Percentiles rank a stretch among this genome's conserved stretches.
Evolutionary conservation across 2,113 vertebrate species (phyloP).

Genomic region (Lophotis ruficrista): DNA sequence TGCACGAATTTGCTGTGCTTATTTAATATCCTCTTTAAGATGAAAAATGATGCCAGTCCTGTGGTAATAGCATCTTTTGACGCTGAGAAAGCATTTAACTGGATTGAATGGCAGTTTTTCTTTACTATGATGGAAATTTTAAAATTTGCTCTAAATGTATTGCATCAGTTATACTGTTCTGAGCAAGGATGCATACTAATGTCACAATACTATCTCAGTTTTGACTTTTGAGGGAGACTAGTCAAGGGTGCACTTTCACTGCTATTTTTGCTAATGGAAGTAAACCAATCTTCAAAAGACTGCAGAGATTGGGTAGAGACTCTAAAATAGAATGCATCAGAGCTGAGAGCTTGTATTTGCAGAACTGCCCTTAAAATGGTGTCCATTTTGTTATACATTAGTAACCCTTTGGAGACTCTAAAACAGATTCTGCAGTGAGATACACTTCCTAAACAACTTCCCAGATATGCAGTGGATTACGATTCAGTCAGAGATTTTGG

Average conservation of each 20-base stretch:
- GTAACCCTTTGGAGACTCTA: background rate
- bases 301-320: background rate
- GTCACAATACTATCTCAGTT: background rate
- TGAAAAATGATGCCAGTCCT: constrained; percentile 73
- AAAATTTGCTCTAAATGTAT: constrained; percentile 63
- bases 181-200: constrained; percentile 11
- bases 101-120: constrained; percentile 68
- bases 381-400: background rate
- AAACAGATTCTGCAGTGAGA: background rate
- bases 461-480: background rate
- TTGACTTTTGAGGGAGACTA: constrained; percentile 9
- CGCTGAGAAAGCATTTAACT: constrained; percentile 69
- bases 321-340: background rate
- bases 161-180: constrained; percentile 28
- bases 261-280: constrained; percentile 2
- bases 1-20: constrained; percentile 74
- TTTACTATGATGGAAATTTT: constrained; percentile 65
- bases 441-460: background rate
- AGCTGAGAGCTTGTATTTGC: background rate
- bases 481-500: constrained; percentile 24
- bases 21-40: constrained; percentile 77
- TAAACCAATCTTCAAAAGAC: background rate
- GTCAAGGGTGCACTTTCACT: constrained; percentile 14
- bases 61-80: constrained; percentile 73
- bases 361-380: background rate